These are phyloP conservation scores for Zapornia atra DNA, from an alignment of 2,113 vertebrate genomes.

Conservation along the genomic window DNA sequence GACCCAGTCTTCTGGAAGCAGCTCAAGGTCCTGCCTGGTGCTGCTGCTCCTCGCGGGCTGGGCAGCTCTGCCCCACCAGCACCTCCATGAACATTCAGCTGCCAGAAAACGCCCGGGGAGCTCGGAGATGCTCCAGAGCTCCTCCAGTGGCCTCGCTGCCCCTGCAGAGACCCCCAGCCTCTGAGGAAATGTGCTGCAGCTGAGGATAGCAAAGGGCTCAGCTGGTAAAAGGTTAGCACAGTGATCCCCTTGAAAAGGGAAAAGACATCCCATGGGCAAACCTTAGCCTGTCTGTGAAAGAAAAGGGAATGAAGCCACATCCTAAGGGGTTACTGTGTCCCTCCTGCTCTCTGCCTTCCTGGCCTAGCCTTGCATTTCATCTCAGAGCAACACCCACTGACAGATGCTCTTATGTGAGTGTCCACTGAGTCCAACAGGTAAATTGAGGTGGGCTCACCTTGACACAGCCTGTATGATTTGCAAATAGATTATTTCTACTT, in stretches of 20 bases:
- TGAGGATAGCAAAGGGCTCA: not conserved
- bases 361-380: not conserved
- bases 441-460: not conserved
- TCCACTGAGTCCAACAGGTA: not conserved
- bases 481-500: not conserved
- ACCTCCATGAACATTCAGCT: not conserved
- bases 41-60: rapidly evolving
- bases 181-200: not conserved
- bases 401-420: not conserved
- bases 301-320: not conserved
- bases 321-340: not conserved
- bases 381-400: not conserved
- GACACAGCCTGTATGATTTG: not conserved
- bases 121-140: not conserved
- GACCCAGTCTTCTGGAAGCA: not conserved
- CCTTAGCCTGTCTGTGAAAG: not conserved
- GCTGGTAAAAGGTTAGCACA: not conserved
- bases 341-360: not conserved
- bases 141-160: not conserved
- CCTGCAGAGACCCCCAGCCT: rapidly evolving
- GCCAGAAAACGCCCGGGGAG: rapidly evolving
- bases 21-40: not conserved
- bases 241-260: not conserved
- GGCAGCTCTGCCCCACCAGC: not conserved
- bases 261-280: not conserved